These are phyloP conservation scores for Balaeniceps rex DNA, from an alignment of 2,113 vertebrate genomes.

Conservation along the genomic window DNA sequence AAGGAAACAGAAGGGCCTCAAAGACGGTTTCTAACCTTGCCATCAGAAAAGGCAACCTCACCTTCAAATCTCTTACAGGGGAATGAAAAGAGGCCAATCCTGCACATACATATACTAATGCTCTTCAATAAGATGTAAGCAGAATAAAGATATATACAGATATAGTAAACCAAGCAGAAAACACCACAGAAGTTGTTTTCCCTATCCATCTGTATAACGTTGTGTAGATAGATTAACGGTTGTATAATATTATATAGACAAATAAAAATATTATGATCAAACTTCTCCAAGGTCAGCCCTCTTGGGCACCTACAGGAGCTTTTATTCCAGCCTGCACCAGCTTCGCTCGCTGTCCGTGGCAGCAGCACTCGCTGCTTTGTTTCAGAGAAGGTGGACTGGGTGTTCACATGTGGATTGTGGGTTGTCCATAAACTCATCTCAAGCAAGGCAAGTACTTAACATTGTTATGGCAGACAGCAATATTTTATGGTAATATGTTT, in stretches of 20 bases:
- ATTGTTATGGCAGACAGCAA: background rate
- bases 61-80: background rate
- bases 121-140: background rate
- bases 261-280: fast-evolving
- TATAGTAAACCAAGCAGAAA: background rate
- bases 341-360: fast-evolving
- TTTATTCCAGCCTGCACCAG: background rate
- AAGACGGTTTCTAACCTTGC: background rate
- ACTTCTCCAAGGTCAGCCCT: background rate
- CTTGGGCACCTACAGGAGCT: background rate
- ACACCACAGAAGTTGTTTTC: background rate
- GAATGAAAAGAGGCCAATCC: background rate
- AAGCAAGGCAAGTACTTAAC: background rate
- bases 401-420: background rate
- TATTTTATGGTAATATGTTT: background rate
- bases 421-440: background rate
- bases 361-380: background rate
- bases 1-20: background rate
- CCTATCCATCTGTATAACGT: too few relatives aligned
- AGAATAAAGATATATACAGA: background rate
- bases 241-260: background rate
- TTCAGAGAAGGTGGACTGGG: background rate
- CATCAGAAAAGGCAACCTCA: background rate
- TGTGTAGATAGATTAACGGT: background rate
- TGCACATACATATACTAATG: background rate